Evolutionary conservation across 2,888 invertebrate genomes (phyloP).

Genomic region (Euclidia mi): DNA sequence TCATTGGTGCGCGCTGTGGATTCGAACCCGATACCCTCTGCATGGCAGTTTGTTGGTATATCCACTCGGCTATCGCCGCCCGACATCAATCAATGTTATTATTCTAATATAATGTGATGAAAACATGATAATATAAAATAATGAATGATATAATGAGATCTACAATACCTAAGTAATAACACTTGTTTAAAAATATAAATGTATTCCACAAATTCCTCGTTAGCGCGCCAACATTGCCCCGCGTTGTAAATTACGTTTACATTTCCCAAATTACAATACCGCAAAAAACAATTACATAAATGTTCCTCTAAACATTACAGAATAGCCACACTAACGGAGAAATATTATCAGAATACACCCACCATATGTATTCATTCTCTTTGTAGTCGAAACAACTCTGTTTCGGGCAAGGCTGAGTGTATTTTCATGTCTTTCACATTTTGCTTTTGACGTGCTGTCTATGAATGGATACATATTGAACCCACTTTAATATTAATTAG

Average conservation of each 20-base stretch:
- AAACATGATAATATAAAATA: too few relatives aligned
- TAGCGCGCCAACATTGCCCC: not conserved
- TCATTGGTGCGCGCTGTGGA: too few relatives aligned
- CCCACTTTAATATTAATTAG: conserved; percentile 54
- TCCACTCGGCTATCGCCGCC: too few relatives aligned
- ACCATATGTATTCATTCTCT: conserved; percentile 11
- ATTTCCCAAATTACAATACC: too few relatives aligned
- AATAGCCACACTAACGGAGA: conserved; percentile 2
- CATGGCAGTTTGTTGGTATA: too few relatives aligned
- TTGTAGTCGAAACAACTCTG: conserved; percentile 18
- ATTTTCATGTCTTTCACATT: conserved; percentile 64
- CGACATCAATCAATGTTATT: too few relatives aligned
- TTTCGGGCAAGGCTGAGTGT: conserved; percentile 55
- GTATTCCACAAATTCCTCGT: not conserved
- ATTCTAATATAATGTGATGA: too few relatives aligned
- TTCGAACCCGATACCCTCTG: too few relatives aligned
- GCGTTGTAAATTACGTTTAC: not conserved
- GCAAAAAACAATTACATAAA: too few relatives aligned
- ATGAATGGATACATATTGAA: conserved; percentile 52
- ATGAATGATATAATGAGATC: not conserved
- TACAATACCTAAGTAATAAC: not conserved
- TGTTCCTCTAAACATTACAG: not conserved
- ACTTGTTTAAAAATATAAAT: not conserved
- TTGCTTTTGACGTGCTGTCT: conserved; percentile 60
- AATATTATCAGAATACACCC: conserved; percentile 13